Evolutionary conservation across 2,797 vertebrate species (phyloP), one percentile per base, ranked within the genome.

Genomic region (Gymnoscopelus microlampas): DNA sequence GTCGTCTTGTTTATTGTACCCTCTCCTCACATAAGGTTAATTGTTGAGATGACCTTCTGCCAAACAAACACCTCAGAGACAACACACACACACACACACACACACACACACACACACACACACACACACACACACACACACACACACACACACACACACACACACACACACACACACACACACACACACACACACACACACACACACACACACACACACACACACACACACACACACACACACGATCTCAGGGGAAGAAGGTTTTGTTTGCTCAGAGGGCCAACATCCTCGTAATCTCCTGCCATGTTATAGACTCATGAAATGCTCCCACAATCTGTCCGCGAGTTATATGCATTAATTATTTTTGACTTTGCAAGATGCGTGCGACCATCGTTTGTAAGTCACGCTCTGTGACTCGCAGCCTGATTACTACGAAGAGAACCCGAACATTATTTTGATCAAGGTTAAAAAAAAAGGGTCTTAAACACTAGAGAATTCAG

Each of bases 1-100:
- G 54, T 71, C 63, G 74, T 51, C 66, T 47, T 89, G 82, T 93
- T 90, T 89, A 74, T 61, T 76, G 69, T 83, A 79, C 58, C 82
- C 65, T 75, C 69, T 86, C 64, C 55, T 87, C 85, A 77, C 76
- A 75, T 83, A 73, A 91, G 92, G 88, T 92, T 92, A 92, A 92
- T 92, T 91, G 91, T 85, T 78, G 70, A 67, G 75, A 75, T 73
- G 85, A 91, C 91, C 90, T 87, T 86, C 80, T 80, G 85, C 77
- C 62, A 23, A 74, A 72, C 78, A 85, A 88, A 88, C 83, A 84
- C 74, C 76, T 82, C 75, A 64, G 75, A 90, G 66, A 83, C 66
- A 80, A 19, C 60, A 44, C 15, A 73, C 73, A 64, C 62, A 44
- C 49, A 62, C 29, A 63, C 66, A 24, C 59, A 32, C 56, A 63